Conservation (phyloP, 2,797 vertebrate species). For the Tenualosa thibaudeaui region DNA sequence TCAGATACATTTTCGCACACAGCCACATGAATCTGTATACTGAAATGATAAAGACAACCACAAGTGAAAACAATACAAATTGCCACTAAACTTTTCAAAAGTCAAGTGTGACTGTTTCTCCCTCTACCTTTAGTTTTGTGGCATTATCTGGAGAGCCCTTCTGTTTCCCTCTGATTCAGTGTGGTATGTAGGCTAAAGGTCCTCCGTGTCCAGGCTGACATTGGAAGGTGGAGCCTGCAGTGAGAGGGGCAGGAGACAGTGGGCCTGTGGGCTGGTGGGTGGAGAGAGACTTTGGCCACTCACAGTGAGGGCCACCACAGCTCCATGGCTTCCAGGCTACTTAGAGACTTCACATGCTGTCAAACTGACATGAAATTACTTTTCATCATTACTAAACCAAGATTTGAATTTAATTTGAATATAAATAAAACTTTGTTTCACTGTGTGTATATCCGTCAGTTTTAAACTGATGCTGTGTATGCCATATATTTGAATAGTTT, state of each 20-base stretch:
- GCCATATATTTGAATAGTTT: neutral
- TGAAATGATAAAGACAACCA: neutral
- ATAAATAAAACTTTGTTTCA: neutral
- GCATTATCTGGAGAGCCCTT: constrained; percentile 31
- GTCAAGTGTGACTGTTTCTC: neutral
- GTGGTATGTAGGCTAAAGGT: constrained; percentile 59
- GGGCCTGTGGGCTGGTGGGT: neutral
- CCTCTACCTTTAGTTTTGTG: constrained; percentile 35
- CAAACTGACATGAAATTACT: neutral
- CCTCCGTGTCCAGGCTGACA: constrained; percentile 30
- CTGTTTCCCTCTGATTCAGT: neutral
- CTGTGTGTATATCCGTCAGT: neutral
- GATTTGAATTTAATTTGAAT: neutral
- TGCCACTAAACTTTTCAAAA: neutral
- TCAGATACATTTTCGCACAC: neutral
- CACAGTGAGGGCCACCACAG: neutral
- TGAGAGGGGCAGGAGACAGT: neutral
- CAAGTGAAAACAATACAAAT: neutral
- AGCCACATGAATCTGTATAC: neutral
- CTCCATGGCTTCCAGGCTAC: neutral
- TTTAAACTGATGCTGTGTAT: neutral
- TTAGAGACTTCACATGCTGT: neutral
- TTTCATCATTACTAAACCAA: neutral
- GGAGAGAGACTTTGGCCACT: neutral
- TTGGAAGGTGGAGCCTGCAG: constrained; percentile 23